Conservation (phyloP, 2,888 invertebrate species). For the Micropterix aruncella region DNA sequence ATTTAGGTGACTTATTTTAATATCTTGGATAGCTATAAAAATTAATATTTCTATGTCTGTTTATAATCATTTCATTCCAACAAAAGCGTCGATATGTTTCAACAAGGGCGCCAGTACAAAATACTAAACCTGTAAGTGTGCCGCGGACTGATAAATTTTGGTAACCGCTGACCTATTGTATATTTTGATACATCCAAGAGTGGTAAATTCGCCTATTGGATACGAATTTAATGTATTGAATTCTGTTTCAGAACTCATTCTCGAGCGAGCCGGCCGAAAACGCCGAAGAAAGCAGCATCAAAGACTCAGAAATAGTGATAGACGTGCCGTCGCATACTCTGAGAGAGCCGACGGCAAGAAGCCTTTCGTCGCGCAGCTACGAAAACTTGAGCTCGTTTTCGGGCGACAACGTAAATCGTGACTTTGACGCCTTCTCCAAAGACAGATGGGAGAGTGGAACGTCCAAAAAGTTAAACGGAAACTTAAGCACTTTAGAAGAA, state of each 20-base stretch:
- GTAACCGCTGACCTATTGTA: no score
- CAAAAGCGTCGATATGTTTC: no score
- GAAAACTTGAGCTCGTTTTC: conserved; percentile 17
- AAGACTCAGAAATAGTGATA: conserved; percentile 1
- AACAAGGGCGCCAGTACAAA: no score
- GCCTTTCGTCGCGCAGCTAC: conserved; percentile 21
- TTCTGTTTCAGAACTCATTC: conserved; percentile 24
- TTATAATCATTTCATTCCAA: no score
- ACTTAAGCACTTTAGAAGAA: conserved; percentile 27
- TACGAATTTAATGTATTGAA: not conserved
- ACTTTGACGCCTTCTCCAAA: conserved; percentile 34
- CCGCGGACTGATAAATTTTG: no score
- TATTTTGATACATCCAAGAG: no score
- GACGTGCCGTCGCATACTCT: conserved; percentile 13
- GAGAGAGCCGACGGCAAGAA: conserved; percentile 13
- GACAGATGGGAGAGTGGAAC: conserved; percentile 23
- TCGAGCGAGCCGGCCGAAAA: conserved; percentile 26
- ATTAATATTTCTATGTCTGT: no score
- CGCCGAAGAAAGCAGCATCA: conserved; percentile 16
- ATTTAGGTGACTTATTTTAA: no score
- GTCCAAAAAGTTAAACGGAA: conserved; percentile 16
- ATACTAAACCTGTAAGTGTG: no score
- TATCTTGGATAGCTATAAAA: no score
- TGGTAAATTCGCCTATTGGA: not conserved
- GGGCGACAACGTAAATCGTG: conserved; percentile 25